Base-by-base conservation (phyloP, 92 coral and sea anemone species). In the Micromussa lordhowensis region DNA sequence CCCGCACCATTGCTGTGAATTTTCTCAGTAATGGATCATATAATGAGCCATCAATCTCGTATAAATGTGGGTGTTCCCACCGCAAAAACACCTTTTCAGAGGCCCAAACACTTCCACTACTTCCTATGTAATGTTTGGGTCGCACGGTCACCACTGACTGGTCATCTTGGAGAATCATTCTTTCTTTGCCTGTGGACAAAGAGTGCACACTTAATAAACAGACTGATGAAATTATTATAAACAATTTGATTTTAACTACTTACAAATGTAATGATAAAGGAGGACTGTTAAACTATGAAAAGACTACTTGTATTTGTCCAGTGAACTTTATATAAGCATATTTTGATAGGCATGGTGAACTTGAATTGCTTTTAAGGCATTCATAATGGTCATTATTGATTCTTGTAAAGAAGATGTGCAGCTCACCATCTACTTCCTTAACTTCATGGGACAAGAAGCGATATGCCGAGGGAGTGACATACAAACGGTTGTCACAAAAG, bases 71-170 rank as follows among this genome's bases (percentile, higher is more conserved):
- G 48, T 40, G 48, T 40, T 40, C 48, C 48, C 48, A 40, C 3
- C 48, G 48, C 48, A 40, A 40, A 40, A 40, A 40, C 48, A 40
- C 48, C 6, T 40, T 40, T 40, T 88, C 91, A n/a, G 91, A 81
- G 51, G 91, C 91, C 91, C 91, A 88, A 18, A 88, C 86, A 82
- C 91, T 88, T 44, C 91, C 87, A 81, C 87, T 81, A 55, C 91
- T 88, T 53, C 91, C 91, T 32, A 88, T 69, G 64, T 88, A 88
- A 68, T 82, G 75, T 74, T 88, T 88, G 18, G 91, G 87, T 3
- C 87, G 80, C 55, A 88, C 91, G 53, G 91, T 88, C 63, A 88
- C 91, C 70, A 88, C 87, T 64, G 91, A 81, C 34, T 81, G 82
- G 87, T 88, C 91, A 54, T 88, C 91, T 81, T 80, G 29, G 31